Evolutionary conservation across 2,113 vertebrate species (phyloP).

Genomic region (Rhinoderma darwinii): DNA sequence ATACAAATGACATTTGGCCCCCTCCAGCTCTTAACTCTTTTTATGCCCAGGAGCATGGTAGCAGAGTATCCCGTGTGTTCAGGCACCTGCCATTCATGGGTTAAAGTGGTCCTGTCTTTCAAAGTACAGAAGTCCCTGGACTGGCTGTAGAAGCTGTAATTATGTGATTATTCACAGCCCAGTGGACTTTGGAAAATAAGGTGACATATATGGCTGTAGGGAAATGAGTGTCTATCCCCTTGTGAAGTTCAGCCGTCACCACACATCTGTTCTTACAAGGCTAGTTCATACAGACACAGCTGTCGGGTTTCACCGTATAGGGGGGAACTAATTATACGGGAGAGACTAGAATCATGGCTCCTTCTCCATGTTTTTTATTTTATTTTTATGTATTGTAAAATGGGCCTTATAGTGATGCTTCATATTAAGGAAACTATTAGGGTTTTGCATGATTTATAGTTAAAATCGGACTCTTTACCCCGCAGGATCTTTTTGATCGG

Average conservation of each 20-base stretch:
- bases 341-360: not conserved
- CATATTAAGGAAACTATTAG: too few species aligned
- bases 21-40: constrained; percentile 55
- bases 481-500: not conserved
- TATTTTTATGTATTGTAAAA: too few species aligned
- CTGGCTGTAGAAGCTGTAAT: constrained; percentile 92
- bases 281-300: constrained; percentile 15
- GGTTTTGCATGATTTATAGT: not conserved
- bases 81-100: constrained; percentile 1
- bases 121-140: constrained; percentile 80
- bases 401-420: too few species aligned
- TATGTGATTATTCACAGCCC: constrained; percentile 82
- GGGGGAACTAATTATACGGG: constrained; percentile 27
- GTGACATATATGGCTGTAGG: constrained; percentile 42
- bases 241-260: not conserved
- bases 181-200: constrained; percentile 71
- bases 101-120: constrained; percentile 37
- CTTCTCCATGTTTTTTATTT: not conserved
- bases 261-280: constrained; percentile 35
- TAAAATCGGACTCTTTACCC: too few species aligned
- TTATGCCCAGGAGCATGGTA: not conserved
- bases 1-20: constrained; percentile 73
- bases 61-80: not conserved
- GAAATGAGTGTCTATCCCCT: constrained; percentile 23
- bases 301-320: not conserved